A percentile compares a stretch with the other conserved stretches of the same genome.
Evolutionary conservation across 2,113 vertebrate species (phyloP).

Genomic region (Nothocercus nigrocapillus): DNA sequence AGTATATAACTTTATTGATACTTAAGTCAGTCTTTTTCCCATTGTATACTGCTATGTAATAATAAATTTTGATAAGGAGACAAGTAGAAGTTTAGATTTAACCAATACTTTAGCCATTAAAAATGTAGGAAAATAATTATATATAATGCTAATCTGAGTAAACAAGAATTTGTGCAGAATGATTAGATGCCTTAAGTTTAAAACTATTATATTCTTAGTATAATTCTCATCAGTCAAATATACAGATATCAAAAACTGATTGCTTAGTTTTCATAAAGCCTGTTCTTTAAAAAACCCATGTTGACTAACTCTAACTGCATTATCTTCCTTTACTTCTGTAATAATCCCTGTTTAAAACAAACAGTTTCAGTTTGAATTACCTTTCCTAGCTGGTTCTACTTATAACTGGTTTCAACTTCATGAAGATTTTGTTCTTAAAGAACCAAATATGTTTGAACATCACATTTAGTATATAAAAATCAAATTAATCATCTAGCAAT

Average conservation of each 20-base stretch:
- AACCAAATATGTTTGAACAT: neutral
- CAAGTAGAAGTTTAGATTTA: neutral
- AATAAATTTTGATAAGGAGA: neutral
- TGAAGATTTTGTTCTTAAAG: neutral
- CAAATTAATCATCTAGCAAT: neutral
- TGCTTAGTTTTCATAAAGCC: neutral
- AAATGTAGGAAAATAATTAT: neutral
- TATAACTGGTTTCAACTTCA: neutral
- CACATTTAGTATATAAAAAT: neutral
- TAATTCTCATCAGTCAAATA: neutral
- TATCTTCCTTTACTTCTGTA: neutral
- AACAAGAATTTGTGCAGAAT: neutral
- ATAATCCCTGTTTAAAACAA: neutral
- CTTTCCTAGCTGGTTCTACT: neutral
- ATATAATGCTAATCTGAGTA: neutral
- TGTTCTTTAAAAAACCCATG: neutral
- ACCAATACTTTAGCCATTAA: neutral
- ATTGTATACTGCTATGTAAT: neutral
- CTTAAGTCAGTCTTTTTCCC: neutral
- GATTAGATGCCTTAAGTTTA: neutral
- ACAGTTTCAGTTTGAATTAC: neutral
- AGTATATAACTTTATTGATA: neutral
- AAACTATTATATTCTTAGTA: neutral
- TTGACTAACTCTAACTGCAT: neutral
- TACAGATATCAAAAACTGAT: neutral